These are phyloP conservation scores for Poicephalus gulielmi DNA, from an alignment of 2,113 vertebrate species.

Conservation along the genomic window DNA sequence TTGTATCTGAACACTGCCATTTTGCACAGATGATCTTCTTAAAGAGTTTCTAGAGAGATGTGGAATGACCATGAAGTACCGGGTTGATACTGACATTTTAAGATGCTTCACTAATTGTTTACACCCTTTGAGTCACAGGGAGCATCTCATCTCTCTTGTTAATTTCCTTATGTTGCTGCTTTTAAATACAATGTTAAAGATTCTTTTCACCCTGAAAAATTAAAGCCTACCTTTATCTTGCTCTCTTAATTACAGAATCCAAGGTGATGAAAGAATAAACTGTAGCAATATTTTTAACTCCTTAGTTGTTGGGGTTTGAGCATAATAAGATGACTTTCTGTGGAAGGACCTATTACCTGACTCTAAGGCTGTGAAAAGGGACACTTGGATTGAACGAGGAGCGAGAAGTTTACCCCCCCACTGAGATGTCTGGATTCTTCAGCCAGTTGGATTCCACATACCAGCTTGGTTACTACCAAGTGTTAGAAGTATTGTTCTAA, in stretches of 20 bases:
- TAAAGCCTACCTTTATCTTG: background rate
- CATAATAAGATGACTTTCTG: background rate
- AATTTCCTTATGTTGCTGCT: background rate
- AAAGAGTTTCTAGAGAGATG: background rate
- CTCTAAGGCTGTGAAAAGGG: background rate
- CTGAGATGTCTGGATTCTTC: background rate
- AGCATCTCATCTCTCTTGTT: background rate
- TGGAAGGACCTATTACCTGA: background rate
- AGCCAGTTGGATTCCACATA: background rate
- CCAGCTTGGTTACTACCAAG: background rate
- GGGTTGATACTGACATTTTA: background rate
- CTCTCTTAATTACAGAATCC: background rate
- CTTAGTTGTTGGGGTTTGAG: background rate
- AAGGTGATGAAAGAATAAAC: background rate
- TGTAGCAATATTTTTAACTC: background rate
- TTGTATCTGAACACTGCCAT: background rate
- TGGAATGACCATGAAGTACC: background rate
- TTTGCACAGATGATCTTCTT: background rate
- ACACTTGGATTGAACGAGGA: background rate
- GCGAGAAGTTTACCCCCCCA: background rate
- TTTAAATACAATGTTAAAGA: background rate
- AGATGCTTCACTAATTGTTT: background rate
- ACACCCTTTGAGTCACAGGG: background rate
- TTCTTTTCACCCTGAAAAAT: background rate
- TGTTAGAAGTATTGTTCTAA: background rate